These are phyloP conservation scores for Apodemia zela DNA, from an alignment of 2,888 invertebrate species.

Conservation along the genomic window DNA sequence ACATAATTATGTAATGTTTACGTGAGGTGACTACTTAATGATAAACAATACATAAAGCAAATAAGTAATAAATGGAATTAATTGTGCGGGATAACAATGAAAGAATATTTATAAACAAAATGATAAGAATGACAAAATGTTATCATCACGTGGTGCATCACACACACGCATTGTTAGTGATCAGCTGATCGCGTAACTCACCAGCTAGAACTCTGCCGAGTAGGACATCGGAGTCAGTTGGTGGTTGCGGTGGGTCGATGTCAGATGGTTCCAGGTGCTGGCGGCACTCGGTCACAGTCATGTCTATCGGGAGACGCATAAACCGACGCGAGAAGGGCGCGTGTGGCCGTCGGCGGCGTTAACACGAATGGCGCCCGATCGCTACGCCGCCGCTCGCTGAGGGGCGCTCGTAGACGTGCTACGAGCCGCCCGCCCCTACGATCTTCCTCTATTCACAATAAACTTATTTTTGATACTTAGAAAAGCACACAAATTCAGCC, in stretches of 20 bases:
- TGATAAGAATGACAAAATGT: slow-evolving; percentile 13
- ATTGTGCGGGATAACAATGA: not conserved
- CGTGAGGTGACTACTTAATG: not conserved
- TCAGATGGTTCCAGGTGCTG: slow-evolving; percentile 46
- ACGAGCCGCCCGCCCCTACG: slow-evolving; percentile 51
- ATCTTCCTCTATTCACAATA: slow-evolving; percentile 40
- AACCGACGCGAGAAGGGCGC: slow-evolving; percentile 61
- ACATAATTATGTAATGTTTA: slow-evolving; percentile 12
- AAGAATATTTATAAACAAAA: slow-evolving; percentile 15
- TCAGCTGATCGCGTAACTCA: slow-evolving; percentile 56
- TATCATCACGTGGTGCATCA: slow-evolving; percentile 13
- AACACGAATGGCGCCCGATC: slow-evolving; percentile 70
- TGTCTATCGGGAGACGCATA: slow-evolving; percentile 64
- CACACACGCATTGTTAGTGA: slow-evolving; percentile 23
- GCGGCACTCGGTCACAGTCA: slow-evolving; percentile 74
- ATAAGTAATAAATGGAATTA: slow-evolving; percentile 5
- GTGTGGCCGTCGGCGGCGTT: slow-evolving; percentile 75
- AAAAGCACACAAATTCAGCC: not conserved
- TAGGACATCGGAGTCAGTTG: slow-evolving; percentile 61
- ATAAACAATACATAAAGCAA: not conserved
- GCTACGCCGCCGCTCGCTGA: slow-evolving; percentile 60
- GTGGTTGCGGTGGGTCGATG: slow-evolving; percentile 41
- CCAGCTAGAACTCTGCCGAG: slow-evolving; percentile 74
- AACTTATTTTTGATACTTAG: slow-evolving; percentile 13
- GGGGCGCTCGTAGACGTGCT: slow-evolving; percentile 62